Evolutionary conservation across 1,140 invertebrate genomes (phyloP).

Genomic region (Octopus bimaculoides): DNA sequence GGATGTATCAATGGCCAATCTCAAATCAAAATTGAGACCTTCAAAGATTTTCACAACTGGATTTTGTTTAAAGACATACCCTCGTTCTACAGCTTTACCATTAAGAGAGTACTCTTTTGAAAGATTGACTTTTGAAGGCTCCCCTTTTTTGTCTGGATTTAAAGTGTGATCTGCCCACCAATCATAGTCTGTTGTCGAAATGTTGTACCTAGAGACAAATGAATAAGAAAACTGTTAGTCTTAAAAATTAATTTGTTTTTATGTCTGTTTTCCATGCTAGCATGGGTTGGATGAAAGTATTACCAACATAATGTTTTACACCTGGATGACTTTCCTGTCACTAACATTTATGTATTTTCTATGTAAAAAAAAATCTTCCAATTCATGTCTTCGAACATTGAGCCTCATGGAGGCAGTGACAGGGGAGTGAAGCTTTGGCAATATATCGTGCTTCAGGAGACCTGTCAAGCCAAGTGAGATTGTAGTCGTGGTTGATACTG

Average conservation of each 20-base stretch:
- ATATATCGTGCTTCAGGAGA: no score
- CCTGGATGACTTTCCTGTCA: no score
- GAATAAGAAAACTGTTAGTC: neutral
- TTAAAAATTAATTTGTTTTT: neutral
- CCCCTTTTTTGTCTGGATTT: constrained; percentile 18
- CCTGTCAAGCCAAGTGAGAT: no score
- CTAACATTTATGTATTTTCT: no score
- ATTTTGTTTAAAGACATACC: constrained; percentile 52
- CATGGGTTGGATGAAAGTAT: no score
- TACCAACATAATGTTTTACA: no score
- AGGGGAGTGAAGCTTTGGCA: no score
- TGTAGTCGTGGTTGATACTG: no score
- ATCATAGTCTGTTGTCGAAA: constrained; percentile 53
- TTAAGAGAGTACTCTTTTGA: constrained; percentile 39
- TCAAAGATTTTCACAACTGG: constrained; percentile 51
- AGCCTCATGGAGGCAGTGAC: no score
- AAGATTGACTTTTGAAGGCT: constrained; percentile 33
- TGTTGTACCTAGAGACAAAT: constrained; percentile 49
- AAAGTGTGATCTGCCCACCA: constrained; percentile 42
- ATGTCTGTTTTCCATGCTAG: no score
- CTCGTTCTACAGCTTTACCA: constrained; percentile 34
- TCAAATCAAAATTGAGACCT: constrained; percentile 40
- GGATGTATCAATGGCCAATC: constrained; percentile 52
- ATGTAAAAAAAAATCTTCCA: no score
- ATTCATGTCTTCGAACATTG: no score